Conservation (phyloP, 2,888 invertebrate genomes). For the Andrena chrysosceles region DNA sequence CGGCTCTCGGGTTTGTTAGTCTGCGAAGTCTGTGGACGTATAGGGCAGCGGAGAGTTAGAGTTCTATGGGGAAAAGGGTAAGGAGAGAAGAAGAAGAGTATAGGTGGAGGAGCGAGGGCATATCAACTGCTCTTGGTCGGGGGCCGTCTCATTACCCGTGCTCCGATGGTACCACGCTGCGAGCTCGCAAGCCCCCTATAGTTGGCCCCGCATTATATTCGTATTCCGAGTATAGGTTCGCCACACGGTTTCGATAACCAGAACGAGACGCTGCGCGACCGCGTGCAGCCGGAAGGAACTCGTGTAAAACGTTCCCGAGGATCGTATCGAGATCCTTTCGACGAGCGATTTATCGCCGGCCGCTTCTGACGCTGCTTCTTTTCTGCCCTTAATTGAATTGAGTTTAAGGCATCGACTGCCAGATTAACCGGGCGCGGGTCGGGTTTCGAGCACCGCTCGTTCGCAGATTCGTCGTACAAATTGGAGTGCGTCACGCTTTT, state of each 20-base stretch:
- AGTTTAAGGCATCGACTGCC: constrained; percentile 16
- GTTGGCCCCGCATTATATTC: constrained; percentile 73
- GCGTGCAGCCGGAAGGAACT: constrained; percentile 50
- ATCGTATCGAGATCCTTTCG: constrained; percentile 25
- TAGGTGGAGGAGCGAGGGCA: constrained; percentile 71
- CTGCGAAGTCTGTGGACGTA: constrained; percentile 53
- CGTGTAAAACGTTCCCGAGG: constrained; percentile 25
- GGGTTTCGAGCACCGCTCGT: neutral
- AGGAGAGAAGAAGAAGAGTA: constrained; percentile 68
- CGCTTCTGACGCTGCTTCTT: constrained; percentile 20
- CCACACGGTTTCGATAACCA: constrained; percentile 43
- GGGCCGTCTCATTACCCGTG: constrained; percentile 85
- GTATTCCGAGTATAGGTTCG: constrained; percentile 62
- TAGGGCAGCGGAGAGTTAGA: constrained; percentile 55
- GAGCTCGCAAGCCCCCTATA: constrained; percentile 79
- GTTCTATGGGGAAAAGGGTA: constrained; percentile 63
- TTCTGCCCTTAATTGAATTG: constrained; percentile 33
- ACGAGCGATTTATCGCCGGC: constrained; percentile 13
- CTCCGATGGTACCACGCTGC: constrained; percentile 83
- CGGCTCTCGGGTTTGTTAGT: constrained; percentile 66
- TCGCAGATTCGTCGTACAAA: neutral
- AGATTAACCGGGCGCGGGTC: neutral
- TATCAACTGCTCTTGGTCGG: constrained; percentile 84
- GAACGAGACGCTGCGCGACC: constrained; percentile 29
- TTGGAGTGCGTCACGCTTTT: neutral